Conservation (phyloP, 2,113 vertebrate species). For the Rattus norvegicus region GRCr8 NC_086026.1:110206001-110206500, state of each 20-base stretch:
- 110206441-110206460: not conserved
- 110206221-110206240: not conserved
- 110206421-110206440: not conserved
- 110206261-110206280: not conserved
- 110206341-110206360: not conserved
- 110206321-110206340: not conserved
- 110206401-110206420: not conserved
- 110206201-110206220: not conserved
- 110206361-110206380: not conserved
- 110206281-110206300: not conserved
- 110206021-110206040: not conserved
- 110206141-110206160: not conserved
- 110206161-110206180: not conserved
- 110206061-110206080: not conserved
- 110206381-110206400: not conserved
- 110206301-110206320: not conserved
- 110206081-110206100: not conserved
- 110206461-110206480: not conserved
- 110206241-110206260: not conserved
- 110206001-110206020: not conserved
- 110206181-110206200: not conserved
- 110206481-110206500: not conserved
- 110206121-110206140: slow-evolving; percentile 53
- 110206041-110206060: not conserved
- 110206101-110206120: not conserved